Base-by-base conservation (phyloP, 2,888 invertebrate genomes). In the Hirtodrosophila duncani region DNA sequence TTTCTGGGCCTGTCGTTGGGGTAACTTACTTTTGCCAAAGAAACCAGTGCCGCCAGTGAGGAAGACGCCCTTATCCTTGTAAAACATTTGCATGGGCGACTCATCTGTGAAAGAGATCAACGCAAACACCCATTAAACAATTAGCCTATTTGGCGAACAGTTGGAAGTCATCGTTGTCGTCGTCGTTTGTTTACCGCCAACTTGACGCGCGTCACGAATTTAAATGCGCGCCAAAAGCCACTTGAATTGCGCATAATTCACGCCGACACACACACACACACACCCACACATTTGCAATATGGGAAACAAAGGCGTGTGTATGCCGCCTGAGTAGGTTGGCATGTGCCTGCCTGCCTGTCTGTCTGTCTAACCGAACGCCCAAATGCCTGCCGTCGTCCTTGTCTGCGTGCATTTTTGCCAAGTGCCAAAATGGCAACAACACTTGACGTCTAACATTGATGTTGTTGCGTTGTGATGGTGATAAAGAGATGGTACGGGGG, bases 1-100 rank as follows among this genome's bases (percentile, higher is more conserved):
- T 18, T 39, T 31, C n/a, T 31, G 31, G 31, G 33, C 36, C 20
- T 13, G 39, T 45, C 16, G n/a, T 11, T 10, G 31, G 44, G 50
- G 26, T 30, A 49, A 67, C 81, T 70, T 79, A 87, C 87, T 85
- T 83, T 87, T 87, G 62, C 87, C 87, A 70, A 86, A 83, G 68
- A 87, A 86, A 43, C 91, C 91, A 45, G 91, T 91, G 31, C 88
- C 90, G 59, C 91, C 91, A 48, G 91, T 91, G 13, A 92, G 89
- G 18, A 91, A 87, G 0, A 91, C 78, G 84, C 89, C 90, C 77
- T 91, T 90, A 21, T 89, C 89, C 64, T 88, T 84, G 69, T 91
- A 92, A 83, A 92, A 92, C 80, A 88, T 87, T 72, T 91, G 91
- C 36, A 91, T 83, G 57, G 83, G 81, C 45, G 87, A 83, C 57